phyloP scores from a whole-genome alignment of 1,140 invertebrate species.

The Scaptomyza pallida region DNA sequence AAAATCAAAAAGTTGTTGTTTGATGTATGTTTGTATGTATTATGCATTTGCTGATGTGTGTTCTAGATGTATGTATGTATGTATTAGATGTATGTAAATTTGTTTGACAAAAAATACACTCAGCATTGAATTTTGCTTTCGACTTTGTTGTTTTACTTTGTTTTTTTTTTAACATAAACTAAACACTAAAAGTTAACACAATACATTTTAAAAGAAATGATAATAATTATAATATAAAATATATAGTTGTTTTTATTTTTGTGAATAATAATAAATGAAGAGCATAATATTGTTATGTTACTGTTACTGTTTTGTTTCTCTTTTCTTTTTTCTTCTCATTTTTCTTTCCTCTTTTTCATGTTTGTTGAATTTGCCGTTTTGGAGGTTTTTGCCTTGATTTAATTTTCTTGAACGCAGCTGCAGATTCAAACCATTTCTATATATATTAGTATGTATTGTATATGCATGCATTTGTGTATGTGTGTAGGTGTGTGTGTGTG shows the following conservation, averaged over 20 bases:
- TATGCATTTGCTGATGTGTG: slow-evolving; percentile 28
- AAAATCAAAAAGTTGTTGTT: slow-evolving; percentile 22
- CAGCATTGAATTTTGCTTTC: slow-evolving; percentile 47
- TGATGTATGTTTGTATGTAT: slow-evolving; percentile 9
- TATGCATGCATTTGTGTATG: slow-evolving; percentile 8
- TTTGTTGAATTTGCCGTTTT: slow-evolving; percentile 32
- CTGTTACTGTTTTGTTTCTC: slow-evolving; percentile 15
- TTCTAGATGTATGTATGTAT: slow-evolving; percentile 42
- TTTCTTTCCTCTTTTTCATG: slow-evolving; percentile 33
- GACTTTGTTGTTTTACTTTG: slow-evolving; percentile 27
- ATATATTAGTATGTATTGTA: slow-evolving; percentile 18
- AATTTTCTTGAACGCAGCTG: slow-evolving; percentile 42
- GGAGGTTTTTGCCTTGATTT: slow-evolving; percentile 45
- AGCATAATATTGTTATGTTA: slow-evolving; percentile 43
- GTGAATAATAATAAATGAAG: slow-evolving; percentile 58
- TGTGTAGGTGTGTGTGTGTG: slow-evolving; percentile 9
- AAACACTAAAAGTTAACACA: slow-evolving; percentile 54
- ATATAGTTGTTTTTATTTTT: slow-evolving; percentile 27
- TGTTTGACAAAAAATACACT: slow-evolving; percentile 82
- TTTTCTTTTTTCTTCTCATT: slow-evolving; percentile 7
- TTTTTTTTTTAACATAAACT: slow-evolving; percentile 48
- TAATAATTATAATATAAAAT: slow-evolving; percentile 51
- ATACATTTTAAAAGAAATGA: slow-evolving; percentile 56
- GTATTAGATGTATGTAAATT: slow-evolving; percentile 72
- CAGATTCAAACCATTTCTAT: slow-evolving; percentile 36